Base-by-base conservation (phyloP, 2,888 invertebrate species). In the Temnothorax rugatulus region DNA sequence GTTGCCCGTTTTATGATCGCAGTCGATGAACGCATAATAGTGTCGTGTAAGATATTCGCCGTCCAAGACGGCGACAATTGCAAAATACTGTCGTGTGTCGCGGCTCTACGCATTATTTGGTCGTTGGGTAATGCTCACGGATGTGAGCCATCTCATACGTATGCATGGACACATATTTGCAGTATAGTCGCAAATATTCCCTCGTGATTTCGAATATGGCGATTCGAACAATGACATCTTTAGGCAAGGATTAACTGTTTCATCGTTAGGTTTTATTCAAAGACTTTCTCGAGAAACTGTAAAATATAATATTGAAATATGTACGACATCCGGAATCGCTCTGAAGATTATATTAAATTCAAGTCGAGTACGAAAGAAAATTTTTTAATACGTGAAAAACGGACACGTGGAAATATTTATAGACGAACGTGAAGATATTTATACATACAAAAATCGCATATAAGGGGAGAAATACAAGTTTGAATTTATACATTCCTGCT, bases 41-140 rank as follows among this genome's bases (percentile, higher is more conserved):
- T 41, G n/a, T 68, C 77, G 44, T 15, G 34, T 41, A n/a, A 66
- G 41, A 77, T 69, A 79, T 79, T 71, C n/a, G 25, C 50, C 41
- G 41, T 25, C 47, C 44, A 79, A 47, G 47, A 59, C 79, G 71
- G 54, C 13, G 71, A 71, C 57, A 79, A 71, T 79, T 71, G 71
- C 57, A 44, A 77, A 77, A 68, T 68, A 69, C 57, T 69, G 57
- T 79, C 79, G 34, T 29, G 13, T 44, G 47, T 79, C 69, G 18
- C 41, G 41, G 21, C 18, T 44, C 34, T 57, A 38, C 44, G 57
- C 25, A 13, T 54, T 68, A 76, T 66, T 79, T 68, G 44, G 41
- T 57, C 29, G 57, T 69, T 69, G 41, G 18, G 50, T 44, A 69
- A 69, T 41, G 11, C 15, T 29, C 57, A 52, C 8, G 29, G n/a